phyloP scores from a whole-genome alignment of 2,797 vertebrate species.

The Uromys caudimaculatus region DNA sequence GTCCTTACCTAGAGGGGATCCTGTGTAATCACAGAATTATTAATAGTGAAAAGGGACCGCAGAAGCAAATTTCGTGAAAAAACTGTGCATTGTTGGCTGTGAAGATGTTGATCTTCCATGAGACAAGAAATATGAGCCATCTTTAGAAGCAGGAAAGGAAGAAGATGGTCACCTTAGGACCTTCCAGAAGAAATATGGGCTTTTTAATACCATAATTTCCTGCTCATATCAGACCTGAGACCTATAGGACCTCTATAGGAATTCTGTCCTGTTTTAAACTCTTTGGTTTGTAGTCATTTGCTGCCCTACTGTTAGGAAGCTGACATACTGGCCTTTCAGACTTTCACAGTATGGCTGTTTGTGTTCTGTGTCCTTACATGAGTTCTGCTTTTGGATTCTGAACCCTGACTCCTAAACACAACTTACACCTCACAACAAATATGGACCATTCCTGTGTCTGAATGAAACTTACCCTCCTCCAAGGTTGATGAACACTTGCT shows the following conservation, averaged over 20 bases:
- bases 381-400: neutral
- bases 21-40: neutral
- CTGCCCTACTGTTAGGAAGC: neutral
- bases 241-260: neutral
- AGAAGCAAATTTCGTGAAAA: neutral
- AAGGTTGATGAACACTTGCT: neutral
- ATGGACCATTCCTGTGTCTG: neutral
- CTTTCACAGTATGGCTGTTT: neutral
- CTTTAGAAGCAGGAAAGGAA: neutral
- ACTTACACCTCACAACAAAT: neutral
- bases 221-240: neutral
- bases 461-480: neutral
- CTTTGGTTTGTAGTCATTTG: neutral
- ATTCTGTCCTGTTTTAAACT: neutral
- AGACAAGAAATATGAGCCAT: neutral
- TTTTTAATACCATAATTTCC: neutral
- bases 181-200: neutral
- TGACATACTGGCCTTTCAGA: neutral
- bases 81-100: accelerated
- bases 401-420: neutral
- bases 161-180: neutral
- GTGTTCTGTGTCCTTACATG: neutral
- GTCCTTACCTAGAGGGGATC: neutral
- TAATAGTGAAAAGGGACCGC: neutral
- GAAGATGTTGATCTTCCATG: neutral